Evolutionary conservation across 2,888 invertebrate genomes (phyloP), one percentile per base, ranked within the genome.

Genomic region (Himalopsyche kuldschensis): DNA sequence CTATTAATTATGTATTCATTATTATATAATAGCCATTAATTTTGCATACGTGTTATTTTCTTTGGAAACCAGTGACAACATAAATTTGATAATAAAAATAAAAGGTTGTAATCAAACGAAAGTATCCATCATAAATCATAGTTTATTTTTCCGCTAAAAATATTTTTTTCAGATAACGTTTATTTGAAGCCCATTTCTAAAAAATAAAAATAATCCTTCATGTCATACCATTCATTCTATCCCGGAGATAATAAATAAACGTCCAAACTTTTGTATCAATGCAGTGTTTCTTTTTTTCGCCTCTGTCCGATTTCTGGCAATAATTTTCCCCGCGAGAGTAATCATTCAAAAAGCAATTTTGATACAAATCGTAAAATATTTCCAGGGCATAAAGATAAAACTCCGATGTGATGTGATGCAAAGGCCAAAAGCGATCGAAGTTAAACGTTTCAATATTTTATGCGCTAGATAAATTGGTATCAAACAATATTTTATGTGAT

Each of bases 301-400:
- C 30, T 69, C 69, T 69, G 69, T 69, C 69, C 69, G 69, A 69
- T 69, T 63, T 27, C 77, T 55, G 75, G 47, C 81, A 84, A 78
- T 84, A 84, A 82, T 80, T 84, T 69, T 55, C 75, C 82, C 82
- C 82, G 35, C 63, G 75, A 77, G 78, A 75, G 82, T 80, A 81
- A 84, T 84, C 81, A 82, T 82, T 84, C 82, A 82, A 75, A 84
- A 82, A 78, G 82, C 82, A 78, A 82, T 81, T 80, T 41, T 78
- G 78, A 82, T 81, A 84, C 76, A 82, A 84, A 84, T 82, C 81
- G 78, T 35, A 82, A 82, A 82, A 82, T 78, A 76, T 76, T 82
- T 35, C 46, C 48, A 32, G 31, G n/a, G 76, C 75, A 69, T 30
- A 32, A 76, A 83, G 69, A 78, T 79, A 79, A 69, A 80, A 55